Conservation (phyloP, 2,797 vertebrate genomes). For the Chelon auratus region DNA sequence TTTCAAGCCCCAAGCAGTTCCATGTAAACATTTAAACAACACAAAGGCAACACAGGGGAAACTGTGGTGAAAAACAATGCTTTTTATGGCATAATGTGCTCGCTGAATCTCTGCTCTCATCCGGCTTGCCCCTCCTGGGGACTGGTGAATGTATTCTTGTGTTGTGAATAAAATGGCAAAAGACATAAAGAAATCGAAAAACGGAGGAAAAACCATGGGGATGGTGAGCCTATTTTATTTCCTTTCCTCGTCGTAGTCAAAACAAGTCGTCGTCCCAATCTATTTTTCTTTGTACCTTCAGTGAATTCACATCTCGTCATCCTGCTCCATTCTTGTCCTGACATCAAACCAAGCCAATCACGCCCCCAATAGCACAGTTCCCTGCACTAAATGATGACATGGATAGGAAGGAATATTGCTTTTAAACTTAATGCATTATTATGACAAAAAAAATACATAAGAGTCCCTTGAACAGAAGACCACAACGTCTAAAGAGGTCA, state of each 20-base stretch:
- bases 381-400: slow-evolving; percentile 30
- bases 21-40: slow-evolving; percentile 87
- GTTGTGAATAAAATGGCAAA: slow-evolving; percentile 85
- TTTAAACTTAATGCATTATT: slow-evolving; percentile 19
- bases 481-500: not conserved
- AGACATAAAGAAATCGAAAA: slow-evolving; percentile 72
- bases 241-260: slow-evolving; percentile 39
- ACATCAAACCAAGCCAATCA: slow-evolving; percentile 54
- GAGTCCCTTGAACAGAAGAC: not conserved
- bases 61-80: slow-evolving; percentile 80
- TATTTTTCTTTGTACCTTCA: slow-evolving; percentile 68
- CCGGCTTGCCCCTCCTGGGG: slow-evolving; percentile 81
- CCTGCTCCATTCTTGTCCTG: slow-evolving; percentile 44
- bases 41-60: slow-evolving; percentile 82
- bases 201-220: slow-evolving; percentile 62
- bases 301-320: slow-evolving; percentile 66
- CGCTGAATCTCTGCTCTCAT: slow-evolving; percentile 79
- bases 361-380: slow-evolving; percentile 21
- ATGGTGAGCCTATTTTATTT: slow-evolving; percentile 36
- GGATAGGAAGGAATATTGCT: slow-evolving; percentile 17
- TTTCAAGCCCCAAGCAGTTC: slow-evolving; percentile 81
- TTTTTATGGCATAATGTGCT: slow-evolving; percentile 79
- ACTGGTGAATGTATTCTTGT: slow-evolving; percentile 82
- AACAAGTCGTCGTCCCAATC: slow-evolving; percentile 63
- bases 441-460: not conserved